Evolutionary conservation across 2,888 invertebrate species (phyloP).

Genomic region (Melieria crassipennis): DNA sequence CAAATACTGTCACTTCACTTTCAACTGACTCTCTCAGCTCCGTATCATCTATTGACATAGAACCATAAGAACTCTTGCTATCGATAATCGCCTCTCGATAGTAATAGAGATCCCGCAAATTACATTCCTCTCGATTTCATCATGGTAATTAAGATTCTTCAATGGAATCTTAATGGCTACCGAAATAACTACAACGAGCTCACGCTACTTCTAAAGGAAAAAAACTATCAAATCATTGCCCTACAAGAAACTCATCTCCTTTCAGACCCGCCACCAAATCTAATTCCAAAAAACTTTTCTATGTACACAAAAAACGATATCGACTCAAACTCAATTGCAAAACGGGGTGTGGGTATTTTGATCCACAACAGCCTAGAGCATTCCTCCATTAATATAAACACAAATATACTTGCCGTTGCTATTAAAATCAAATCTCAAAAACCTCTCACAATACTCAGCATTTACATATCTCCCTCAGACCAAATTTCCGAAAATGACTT

Average conservation of each 20-base stretch:
- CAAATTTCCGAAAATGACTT: not conserved
- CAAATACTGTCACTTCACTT: not conserved
- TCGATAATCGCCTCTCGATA: not conserved
- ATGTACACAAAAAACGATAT: not conserved
- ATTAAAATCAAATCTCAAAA: constrained; percentile 1
- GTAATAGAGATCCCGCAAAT: not conserved
- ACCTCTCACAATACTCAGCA: not conserved
- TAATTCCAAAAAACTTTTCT: not conserved
- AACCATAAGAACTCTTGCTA: constrained; percentile 1
- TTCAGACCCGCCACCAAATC: not conserved
- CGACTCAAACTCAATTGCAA: not conserved
- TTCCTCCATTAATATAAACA: not conserved
- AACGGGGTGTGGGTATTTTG: not conserved
- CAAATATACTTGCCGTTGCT: not conserved
- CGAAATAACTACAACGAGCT: constrained; percentile 9
- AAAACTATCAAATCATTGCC: not conserved
- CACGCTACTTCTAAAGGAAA: not conserved
- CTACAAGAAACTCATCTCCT: constrained; percentile 1
- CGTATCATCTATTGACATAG: not conserved
- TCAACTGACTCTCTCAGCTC: not conserved
- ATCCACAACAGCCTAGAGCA: not conserved
- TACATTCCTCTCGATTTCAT: too few relatives aligned
- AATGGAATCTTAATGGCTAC: constrained; percentile 13
- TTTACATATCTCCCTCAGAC: too few relatives aligned
- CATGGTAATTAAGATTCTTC: constrained; percentile 13